Evolutionary conservation across 2,888 invertebrate genomes (phyloP), one percentile per base, ranked within the genome.

Genomic region (Bellardia pandia): DNA sequence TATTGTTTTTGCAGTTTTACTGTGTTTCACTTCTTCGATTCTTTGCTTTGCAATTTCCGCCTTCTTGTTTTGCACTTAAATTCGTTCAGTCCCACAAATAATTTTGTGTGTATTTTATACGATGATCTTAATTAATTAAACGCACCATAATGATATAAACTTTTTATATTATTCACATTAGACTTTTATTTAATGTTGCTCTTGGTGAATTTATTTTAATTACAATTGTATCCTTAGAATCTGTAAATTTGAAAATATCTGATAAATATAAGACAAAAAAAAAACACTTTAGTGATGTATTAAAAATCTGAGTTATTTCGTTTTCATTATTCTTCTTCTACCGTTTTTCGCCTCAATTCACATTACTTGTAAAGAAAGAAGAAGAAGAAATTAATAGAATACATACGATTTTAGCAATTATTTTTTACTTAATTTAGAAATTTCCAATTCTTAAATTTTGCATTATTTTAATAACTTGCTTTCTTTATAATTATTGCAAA

Each of bases 1-100:
- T 87, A 81, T 85, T 85, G 74, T 88, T 83, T 83, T 86, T 86
- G 71, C 66, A 81, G 78, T 86, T 80, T 86, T 83, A 51, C 68
- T 62, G 40, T 53, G 45, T 66, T 78, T 69, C 16, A 66, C 74
- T 60, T 84, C 30, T 85, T 75, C 23, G 37, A 71, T 88, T 82
- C 83, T 88, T 82, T 86, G 82, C 81, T 86, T 88, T 86, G 85
- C 72, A 88, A 86, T 88, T 88, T 88, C 88, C 88, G 86, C 83
- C 89, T 89, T 87, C 86, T 86, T 88, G 74, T 80, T 89, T 84
- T 89, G 88, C 89, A 88, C 85, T 81, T 78, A 66, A 76, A 80
- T 88, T 89, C 88, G 83, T 77, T 64, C 81, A 85, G 78, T 87
- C 75, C 81, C 87, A 85, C 81, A 78, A 85, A 85, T 85, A 66